phyloP scores from a whole-genome alignment of 2,113 vertebrate species.

The Pelodiscus sinensis region DNA sequence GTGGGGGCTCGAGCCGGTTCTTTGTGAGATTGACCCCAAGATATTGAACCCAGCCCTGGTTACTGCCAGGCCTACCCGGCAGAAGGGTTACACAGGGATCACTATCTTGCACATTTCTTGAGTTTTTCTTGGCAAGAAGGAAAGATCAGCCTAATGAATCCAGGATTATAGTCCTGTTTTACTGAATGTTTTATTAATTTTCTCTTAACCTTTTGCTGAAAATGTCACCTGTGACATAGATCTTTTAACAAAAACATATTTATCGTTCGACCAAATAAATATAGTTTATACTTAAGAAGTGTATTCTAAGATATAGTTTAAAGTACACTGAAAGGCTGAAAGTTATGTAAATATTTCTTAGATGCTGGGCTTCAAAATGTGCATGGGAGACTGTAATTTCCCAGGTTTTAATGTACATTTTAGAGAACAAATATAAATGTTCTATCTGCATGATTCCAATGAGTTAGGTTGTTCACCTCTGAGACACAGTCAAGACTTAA shows the following conservation, averaged over 20 bases:
- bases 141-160: not conserved
- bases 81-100: not conserved
- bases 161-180: not conserved
- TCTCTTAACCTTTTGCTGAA: not conserved
- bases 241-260: not conserved
- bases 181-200: not conserved
- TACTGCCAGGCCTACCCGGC: too few relatives aligned
- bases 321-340: not conserved
- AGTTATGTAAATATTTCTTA: not conserved
- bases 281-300: not conserved
- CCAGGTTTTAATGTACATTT: not conserved
- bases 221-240: not conserved
- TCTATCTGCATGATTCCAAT: not conserved
- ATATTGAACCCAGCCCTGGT: too few relatives aligned
- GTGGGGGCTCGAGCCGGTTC: too few relatives aligned
- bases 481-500: not conserved
- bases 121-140: not conserved
- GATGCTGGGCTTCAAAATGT: not conserved
- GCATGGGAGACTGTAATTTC: not conserved
- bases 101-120: not conserved
- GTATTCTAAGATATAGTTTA: accelerated
- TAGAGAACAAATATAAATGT: not conserved
- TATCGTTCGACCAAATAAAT: not conserved
- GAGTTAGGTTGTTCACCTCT: not conserved
- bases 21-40: too few relatives aligned